A percentile compares a stretch with the other conserved stretches of the same genome.
Evolutionary conservation across 2,797 vertebrate species (phyloP).

Genomic region (Lacerta viridis): DNA sequence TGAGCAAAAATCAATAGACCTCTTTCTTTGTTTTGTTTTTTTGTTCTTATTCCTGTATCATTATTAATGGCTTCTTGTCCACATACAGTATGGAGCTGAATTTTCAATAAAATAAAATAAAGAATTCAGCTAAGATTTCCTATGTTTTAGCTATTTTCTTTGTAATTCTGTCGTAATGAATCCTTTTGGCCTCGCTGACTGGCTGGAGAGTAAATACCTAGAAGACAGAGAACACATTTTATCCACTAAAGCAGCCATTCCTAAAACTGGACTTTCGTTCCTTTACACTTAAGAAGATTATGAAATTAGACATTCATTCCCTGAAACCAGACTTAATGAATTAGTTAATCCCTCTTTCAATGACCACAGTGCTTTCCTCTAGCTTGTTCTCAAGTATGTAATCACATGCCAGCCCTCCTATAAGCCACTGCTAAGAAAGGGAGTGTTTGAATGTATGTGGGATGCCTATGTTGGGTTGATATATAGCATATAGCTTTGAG

Average conservation of each 20-base stretch:
- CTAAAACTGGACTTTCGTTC: constrained; percentile 40
- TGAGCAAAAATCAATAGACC: not conserved
- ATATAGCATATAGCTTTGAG: not conserved
- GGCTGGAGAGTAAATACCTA: rapidly evolving
- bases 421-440: not conserved
- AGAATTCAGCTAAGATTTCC: not conserved
- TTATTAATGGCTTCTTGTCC: not conserved
- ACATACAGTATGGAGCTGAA: constrained; percentile 3
- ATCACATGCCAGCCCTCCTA: constrained; percentile 34
- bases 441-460: not conserved
- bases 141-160: not conserved
- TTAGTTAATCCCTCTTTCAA: constrained; percentile 59
- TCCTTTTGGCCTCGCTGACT: constrained; percentile 8
- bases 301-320: constrained; percentile 44
- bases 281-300: constrained; percentile 58
- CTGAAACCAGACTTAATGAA: constrained; percentile 59
- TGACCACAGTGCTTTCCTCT: not conserved
- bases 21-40: not conserved
- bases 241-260: constrained; percentile 15
- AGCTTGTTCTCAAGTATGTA: constrained; percentile 29
- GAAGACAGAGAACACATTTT: constrained; percentile 33
- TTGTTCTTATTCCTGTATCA: not conserved
- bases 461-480: not conserved
- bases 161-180: not conserved
- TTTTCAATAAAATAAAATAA: constrained; percentile 18